Conservation (phyloP, 2,113 vertebrate species). For the Peromyscus polionotus region DNA sequence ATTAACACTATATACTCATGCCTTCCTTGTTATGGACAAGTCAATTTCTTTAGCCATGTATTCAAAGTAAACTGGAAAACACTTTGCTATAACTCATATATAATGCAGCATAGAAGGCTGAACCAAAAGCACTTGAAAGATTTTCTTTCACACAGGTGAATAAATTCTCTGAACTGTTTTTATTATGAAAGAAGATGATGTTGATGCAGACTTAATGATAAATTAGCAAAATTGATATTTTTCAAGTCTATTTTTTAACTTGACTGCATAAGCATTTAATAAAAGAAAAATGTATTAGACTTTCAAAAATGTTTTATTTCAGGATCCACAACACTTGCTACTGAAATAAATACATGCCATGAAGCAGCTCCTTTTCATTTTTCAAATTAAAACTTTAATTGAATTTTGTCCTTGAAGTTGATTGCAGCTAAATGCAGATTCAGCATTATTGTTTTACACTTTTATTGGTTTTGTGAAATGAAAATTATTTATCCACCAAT, state of each 20-base stretch:
- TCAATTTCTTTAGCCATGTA: not conserved
- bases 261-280: not conserved
- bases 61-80: not conserved
- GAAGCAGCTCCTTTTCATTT: not conserved
- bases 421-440: conserved; percentile 32
- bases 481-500: not conserved
- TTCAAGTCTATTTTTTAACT: not conserved
- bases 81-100: not conserved
- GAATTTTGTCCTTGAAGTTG: not conserved
- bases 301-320: not conserved
- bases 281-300: conserved; percentile 3
- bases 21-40: not conserved
- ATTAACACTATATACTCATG: not conserved
- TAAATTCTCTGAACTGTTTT: not conserved
- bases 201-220: not conserved
- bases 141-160: not conserved
- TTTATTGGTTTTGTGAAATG: conserved; percentile 28
- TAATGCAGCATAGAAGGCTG: not conserved
- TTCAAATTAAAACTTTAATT: conserved; percentile 34
- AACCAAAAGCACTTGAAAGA: not conserved
- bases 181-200: not conserved
- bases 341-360: not conserved
- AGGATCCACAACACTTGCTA: not conserved
- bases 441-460: not conserved
- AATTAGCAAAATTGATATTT: not conserved